Conservation (phyloP, 2,113 vertebrate species). For the Dolichallabes microphthalmus region DNA sequence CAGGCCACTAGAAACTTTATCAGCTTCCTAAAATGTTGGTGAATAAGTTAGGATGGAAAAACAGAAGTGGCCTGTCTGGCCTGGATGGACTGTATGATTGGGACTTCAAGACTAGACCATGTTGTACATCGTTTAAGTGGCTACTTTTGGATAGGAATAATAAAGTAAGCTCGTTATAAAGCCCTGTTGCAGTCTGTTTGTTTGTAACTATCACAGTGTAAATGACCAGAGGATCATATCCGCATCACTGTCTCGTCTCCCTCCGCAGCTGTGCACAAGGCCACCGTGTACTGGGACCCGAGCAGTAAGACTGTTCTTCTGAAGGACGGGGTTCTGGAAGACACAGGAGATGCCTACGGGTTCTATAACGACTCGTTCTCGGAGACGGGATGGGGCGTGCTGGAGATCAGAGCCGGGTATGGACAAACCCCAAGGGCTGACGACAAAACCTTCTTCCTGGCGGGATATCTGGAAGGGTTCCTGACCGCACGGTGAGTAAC, state of each 20-base stretch:
- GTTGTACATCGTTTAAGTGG: neutral
- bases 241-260: neutral
- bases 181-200: neutral
- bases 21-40: neutral
- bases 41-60: neutral
- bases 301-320: slow-evolving; percentile 70
- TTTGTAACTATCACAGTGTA: neutral
- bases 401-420: slow-evolving; percentile 86
- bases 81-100: neutral
- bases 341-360: slow-evolving; percentile 79
- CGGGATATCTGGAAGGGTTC: slow-evolving; percentile 87
- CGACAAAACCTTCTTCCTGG: slow-evolving; percentile 80
- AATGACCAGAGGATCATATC: neutral
- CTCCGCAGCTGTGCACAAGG: slow-evolving; percentile 63
- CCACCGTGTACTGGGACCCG: slow-evolving; percentile 80
- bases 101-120: neutral
- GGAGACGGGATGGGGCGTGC: slow-evolving; percentile 82
- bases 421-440: slow-evolving; percentile 72
- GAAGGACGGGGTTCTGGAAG: slow-evolving; percentile 75
- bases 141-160: neutral
- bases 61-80: neutral
- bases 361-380: slow-evolving; percentile 81
- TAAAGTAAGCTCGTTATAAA: neutral
- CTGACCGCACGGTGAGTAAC: slow-evolving; percentile 81
- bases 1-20: neutral